Conservation (phyloP, 2,888 invertebrate species). For the Lasioglossum marginatum region DNA sequence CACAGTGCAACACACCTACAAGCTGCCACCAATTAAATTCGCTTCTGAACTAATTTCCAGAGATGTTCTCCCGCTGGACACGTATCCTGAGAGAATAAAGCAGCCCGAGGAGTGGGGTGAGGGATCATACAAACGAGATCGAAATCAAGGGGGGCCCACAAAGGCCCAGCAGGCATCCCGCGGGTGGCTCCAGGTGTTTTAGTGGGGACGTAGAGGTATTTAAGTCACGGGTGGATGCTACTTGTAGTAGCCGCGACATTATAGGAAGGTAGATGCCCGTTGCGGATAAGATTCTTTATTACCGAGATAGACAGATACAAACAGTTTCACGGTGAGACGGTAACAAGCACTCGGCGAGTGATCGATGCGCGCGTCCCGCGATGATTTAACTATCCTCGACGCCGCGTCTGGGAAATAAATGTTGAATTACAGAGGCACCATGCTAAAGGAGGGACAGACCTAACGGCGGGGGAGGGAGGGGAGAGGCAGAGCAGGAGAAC, state of each 20-base stretch:
- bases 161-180: conserved; percentile 26
- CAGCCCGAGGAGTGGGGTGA: too few species aligned
- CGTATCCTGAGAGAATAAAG: neutral
- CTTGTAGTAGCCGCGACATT: conserved; percentile 12
- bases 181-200: conserved; percentile 33
- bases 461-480: neutral
- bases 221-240: conserved; percentile 35
- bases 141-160: conserved; percentile 19
- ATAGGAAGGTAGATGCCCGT: conserved; percentile 48
- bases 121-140: neutral
- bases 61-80: neutral
- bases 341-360: conserved; percentile 51
- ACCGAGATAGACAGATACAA: conserved; percentile 55
- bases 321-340: conserved; percentile 60
- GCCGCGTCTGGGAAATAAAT: conserved; percentile 34
- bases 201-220: conserved; percentile 38
- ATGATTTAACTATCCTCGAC: conserved; percentile 57
- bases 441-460: neutral
- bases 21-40: neutral
- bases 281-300: conserved; percentile 61
- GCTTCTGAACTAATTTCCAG: neutral
- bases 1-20: too few species aligned
- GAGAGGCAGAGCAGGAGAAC: neutral
- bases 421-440: conserved; percentile 42
- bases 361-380: conserved; percentile 54